A percentile compares a stretch with the other conserved stretches of the same genome.
These are phyloP conservation scores for Onychorhynchus coronatus DNA, from an alignment of 2,113 vertebrate species.

Conservation along the genomic window DNA sequence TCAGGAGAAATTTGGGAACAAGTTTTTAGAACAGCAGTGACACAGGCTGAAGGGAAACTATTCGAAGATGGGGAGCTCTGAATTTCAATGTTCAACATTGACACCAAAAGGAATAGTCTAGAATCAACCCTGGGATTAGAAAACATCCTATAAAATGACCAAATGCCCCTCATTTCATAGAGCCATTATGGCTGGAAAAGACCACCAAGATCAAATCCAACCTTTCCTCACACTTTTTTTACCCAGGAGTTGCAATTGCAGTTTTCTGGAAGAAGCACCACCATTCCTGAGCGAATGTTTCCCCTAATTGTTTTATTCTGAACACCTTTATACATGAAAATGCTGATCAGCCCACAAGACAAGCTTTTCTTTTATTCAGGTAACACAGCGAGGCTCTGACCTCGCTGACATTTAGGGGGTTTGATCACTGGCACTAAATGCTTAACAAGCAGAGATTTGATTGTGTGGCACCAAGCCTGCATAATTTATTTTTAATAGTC, in stretches of 20 bases:
- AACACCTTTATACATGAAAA: not conserved
- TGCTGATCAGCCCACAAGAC: not conserved
- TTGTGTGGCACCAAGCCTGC: slow-evolving; percentile 34
- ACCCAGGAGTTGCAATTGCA: not conserved
- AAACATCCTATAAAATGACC: not conserved
- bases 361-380: not conserved
- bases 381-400: not conserved
- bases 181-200: not conserved
- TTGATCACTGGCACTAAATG: slow-evolving; percentile 37
- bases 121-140: not conserved
- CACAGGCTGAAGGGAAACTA: not conserved
- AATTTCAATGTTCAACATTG: not conserved
- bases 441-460: slow-evolving; percentile 57
- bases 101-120: not conserved
- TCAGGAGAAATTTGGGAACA: not conserved
- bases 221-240: not conserved
- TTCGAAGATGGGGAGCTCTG: fast-evolving
- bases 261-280: not conserved
- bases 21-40: not conserved
- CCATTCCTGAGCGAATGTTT: not conserved
- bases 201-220: not conserved
- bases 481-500: slow-evolving; percentile 41
- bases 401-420: slow-evolving; percentile 16
- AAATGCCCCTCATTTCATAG: not conserved
- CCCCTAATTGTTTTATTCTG: not conserved